These are phyloP conservation scores for Corythornis leucogaster DNA, from an alignment of 2,797 vertebrate species.

Conservation along the genomic window DNA sequence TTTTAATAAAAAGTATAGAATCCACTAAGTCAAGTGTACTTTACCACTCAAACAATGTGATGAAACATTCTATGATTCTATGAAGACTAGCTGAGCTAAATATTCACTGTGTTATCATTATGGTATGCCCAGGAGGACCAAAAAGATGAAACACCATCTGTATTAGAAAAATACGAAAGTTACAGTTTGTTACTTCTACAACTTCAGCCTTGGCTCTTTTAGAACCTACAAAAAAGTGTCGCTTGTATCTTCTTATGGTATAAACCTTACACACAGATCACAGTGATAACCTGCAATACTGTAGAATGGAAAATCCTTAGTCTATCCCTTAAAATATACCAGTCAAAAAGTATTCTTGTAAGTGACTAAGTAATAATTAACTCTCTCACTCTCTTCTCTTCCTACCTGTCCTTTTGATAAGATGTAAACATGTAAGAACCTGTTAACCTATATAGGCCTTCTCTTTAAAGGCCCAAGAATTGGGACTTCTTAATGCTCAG, in stretches of 20 bases:
- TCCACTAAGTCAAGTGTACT: constrained; percentile 4
- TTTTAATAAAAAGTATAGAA: constrained; percentile 28
- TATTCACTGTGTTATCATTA: constrained; percentile 10
- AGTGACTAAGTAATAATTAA: neutral
- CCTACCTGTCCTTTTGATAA: neutral
- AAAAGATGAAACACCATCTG: constrained; percentile 21
- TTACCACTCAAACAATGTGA: neutral
- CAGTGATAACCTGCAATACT: neutral
- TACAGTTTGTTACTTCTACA: neutral
- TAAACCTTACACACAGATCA: neutral
- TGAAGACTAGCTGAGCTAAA: constrained; percentile 18
- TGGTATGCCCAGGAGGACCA: constrained; percentile 8
- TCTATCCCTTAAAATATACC: neutral
- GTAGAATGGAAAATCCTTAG: neutral
- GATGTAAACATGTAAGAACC: neutral
- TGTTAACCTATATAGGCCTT: neutral
- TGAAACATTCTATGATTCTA: neutral
- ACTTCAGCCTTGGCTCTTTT: neutral
- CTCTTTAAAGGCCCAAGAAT: neutral
- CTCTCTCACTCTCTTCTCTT: neutral
- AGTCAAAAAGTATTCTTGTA: neutral
- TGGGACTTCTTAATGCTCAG: neutral
- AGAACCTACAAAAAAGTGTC: neutral
- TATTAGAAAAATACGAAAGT: constrained; percentile 6
- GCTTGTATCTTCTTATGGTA: neutral